Evolutionary conservation across 53 echinoderm and acorn worm species (phyloP), one percentile per base, ranked within the genome.

Genomic region (Paelopatides confundens): DNA sequence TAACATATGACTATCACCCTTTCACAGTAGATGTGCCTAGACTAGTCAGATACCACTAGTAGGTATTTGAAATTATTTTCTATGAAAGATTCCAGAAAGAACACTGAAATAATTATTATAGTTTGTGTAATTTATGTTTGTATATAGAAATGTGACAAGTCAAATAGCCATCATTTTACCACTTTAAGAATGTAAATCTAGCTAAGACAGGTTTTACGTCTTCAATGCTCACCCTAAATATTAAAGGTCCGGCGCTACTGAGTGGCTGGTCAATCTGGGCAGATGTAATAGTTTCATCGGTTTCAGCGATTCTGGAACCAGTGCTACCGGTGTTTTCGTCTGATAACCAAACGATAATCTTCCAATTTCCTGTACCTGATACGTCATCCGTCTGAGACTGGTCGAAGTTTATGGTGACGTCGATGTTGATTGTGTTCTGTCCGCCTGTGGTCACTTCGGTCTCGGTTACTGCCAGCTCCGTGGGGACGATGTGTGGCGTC

Each of bases 341-440:
- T 1, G 83, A 83, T 58, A 83, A 39, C 83, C 83, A 83, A 3
- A 83, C 83, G 63, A 83, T 83, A 0, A 83, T 27, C 63, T 35
- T 83, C 83, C 83, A 83, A 3, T 62, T 35, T 24, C 26, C 35
- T 2, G 15, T 9, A 26, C 83, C 83, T 21, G 38, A 21, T 9
- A 83, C 83, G 29, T 23, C 27, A 26, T 83, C 63, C 27, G 63
- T 83, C 33, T 76, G 17, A 21, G 63, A n/a, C 21, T 33, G 28
- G 13, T 83, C 83, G n/a, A 83, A 83, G 63, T 63, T 18, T 28
- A 83, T 30, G n/a, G 38, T 65, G 12, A 83, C 65, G 64, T 63
- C 39, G 5, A 83, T 8, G 12, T 63, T 5, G 21, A 83, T 64
- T 12, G 27, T 63, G 35, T 83, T 83, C 34, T 11, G 39, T 17